A percentile compares a stretch with the other conserved stretches of the same genome.
These are phyloP conservation scores for Schrankia costaestrigalis DNA, from an alignment of 2,888 invertebrate genomes.

Conservation along the genomic window DNA sequence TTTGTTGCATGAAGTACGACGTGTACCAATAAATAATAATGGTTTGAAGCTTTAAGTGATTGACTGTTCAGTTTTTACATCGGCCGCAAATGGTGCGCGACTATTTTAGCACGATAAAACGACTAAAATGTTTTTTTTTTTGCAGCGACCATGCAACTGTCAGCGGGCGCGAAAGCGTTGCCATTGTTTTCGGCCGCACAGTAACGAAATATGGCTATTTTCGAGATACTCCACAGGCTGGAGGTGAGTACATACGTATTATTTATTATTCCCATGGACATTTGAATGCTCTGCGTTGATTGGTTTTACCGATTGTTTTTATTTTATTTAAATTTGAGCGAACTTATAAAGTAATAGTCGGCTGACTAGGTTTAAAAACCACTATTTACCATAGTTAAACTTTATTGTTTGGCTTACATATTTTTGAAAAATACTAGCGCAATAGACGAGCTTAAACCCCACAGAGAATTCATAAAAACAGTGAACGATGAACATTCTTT, in stretches of 20 bases:
- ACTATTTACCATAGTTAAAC: too few species aligned
- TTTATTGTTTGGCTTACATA: too few species aligned
- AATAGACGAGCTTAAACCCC: too few species aligned
- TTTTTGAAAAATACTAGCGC: too few species aligned
- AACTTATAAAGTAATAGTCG: background rate
- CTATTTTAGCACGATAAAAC: constrained; percentile 1
- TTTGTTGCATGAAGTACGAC: too few species aligned
- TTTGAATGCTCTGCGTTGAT: too few species aligned
- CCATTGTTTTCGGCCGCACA: constrained; percentile 94
- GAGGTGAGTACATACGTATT: constrained; percentile 85
- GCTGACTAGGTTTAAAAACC: too few species aligned
- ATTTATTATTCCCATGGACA: too few species aligned
- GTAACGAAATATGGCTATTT: constrained; percentile 98
- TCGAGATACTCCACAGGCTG: constrained; percentile 98
- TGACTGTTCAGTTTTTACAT: background rate
- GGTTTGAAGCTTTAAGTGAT: background rate
- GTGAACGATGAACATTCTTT: too few species aligned
- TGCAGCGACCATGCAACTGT: constrained; percentile 96
- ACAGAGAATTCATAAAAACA: too few species aligned
- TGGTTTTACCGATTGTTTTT: too few species aligned
- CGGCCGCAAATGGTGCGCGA: constrained; percentile 3
- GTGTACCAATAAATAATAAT: background rate
- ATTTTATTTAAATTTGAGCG: constrained; percentile 6
- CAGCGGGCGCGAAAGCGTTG: constrained; percentile 93
- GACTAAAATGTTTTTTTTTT: constrained; percentile 32